A percentile compares a stretch with the other conserved stretches of the same genome.
These are phyloP conservation scores for Goniozus legneri DNA, from an alignment of 1,140 invertebrate species.

Conservation along the genomic window DNA sequence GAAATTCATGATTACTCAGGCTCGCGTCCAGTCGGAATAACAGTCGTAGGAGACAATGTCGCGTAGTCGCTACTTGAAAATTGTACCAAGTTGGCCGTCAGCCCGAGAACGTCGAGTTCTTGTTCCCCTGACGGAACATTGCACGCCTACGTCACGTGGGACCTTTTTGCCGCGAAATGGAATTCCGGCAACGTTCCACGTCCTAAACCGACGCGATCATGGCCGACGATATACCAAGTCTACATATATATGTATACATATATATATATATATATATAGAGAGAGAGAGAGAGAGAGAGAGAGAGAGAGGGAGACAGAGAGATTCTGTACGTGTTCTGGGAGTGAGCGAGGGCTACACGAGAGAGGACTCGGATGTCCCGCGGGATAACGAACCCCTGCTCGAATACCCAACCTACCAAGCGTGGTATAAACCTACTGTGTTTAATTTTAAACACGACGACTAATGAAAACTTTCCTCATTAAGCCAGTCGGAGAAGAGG, in stretches of 20 bases:
- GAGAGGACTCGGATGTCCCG: conserved; percentile 1
- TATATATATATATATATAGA: too few species aligned
- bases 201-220: conserved; percentile 6
- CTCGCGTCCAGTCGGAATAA: too few species aligned
- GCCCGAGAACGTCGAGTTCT: too few species aligned
- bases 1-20: too few species aligned
- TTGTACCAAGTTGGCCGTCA: too few species aligned
- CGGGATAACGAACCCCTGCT: conserved; percentile 7
- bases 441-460: conserved; percentile 28
- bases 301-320: conserved; percentile 1
- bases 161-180: conserved; percentile 11
- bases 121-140: too few species aligned
- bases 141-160: conserved; percentile 2
- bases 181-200: conserved; percentile 8
- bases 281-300: conserved; percentile 1
- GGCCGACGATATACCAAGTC: too few species aligned
- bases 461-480: conserved; percentile 30
- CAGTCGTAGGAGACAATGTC: too few species aligned
- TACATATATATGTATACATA: too few species aligned
- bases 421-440: too few species aligned
- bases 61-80: background rate
- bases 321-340: conserved; percentile 1
- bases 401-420: too few species aligned
- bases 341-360: background rate
- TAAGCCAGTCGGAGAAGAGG: too few species aligned